Evolutionary conservation across 1,140 invertebrate genomes (phyloP).

Genomic region (Penaeus chinensis): DNA sequence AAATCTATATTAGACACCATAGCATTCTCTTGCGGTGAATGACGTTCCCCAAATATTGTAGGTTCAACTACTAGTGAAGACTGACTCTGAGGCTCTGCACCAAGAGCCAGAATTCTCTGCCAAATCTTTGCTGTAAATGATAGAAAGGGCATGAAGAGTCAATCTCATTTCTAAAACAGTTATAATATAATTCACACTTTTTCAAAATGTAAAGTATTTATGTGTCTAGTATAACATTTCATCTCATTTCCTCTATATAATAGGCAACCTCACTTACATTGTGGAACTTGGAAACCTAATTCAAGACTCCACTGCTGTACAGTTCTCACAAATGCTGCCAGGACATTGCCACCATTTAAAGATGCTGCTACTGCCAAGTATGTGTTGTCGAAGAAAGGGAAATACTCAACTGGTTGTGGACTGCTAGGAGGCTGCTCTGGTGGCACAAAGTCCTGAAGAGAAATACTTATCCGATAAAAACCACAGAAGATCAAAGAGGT

Average conservation of each 20-base stretch:
- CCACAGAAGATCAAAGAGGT: neutral
- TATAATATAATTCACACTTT: neutral
- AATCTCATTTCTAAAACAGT: neutral
- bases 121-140: conserved; percentile 78
- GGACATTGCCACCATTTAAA: conserved; percentile 88
- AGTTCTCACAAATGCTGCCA: conserved; percentile 84
- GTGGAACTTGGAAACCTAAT: conserved; percentile 80
- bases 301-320: conserved; percentile 85
- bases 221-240: neutral
- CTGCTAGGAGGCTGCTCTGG: conserved; percentile 55
- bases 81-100: conserved; percentile 71
- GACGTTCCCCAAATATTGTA: conserved; percentile 83
- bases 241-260: neutral
- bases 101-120: conserved; percentile 77
- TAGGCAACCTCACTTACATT: conserved; percentile 70
- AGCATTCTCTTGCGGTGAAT: conserved; percentile 77
- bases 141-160: conserved; percentile 31
- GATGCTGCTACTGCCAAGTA: conserved; percentile 87
- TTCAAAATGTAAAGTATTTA: no score
- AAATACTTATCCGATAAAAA: neutral
- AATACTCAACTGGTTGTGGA: conserved; percentile 75
- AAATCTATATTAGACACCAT: conserved; percentile 78
- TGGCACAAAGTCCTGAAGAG: conserved; percentile 58
- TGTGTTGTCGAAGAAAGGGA: conserved; percentile 82
- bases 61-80: conserved; percentile 69